Percentiles rank a stretch among this genome's conserved stretches.
These are phyloP conservation scores for Mizuhopecten yessoensis DNA, from an alignment of 1,140 invertebrate genomes.

Conservation along the genomic window DNA sequence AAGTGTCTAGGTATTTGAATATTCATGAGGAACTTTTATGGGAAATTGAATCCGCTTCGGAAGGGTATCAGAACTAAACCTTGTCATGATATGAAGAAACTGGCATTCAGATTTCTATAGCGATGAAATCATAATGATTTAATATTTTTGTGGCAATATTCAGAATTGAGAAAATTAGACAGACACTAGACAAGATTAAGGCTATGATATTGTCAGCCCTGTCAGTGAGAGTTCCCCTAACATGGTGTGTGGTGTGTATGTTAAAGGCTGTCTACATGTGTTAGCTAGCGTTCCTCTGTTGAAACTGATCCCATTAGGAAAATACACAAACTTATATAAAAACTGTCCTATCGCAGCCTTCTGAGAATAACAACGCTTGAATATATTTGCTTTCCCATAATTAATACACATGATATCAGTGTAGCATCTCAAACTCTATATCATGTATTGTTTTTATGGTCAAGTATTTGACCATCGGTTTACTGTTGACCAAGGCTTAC, in stretches of 20 bases:
- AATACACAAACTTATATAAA: slow-evolving; percentile 33
- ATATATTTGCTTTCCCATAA: neutral
- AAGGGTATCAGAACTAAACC: neutral
- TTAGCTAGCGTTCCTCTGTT: neutral
- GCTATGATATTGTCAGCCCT: neutral
- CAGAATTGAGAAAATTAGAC: neutral
- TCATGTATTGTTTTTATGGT: neutral
- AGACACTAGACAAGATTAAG: slow-evolving; percentile 1
- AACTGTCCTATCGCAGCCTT: neutral
- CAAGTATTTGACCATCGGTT: neutral
- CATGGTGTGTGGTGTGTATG: slow-evolving; percentile 30
- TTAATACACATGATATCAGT: neutral
- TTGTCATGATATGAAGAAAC: neutral
- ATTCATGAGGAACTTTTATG: neutral
- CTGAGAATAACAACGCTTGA: neutral
- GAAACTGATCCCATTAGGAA: neutral
- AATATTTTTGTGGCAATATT: slow-evolving; percentile 29
- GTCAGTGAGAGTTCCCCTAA: neutral
- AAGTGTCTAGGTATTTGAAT: neutral
- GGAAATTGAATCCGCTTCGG: neutral
- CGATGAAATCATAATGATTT: neutral
- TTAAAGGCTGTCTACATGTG: neutral
- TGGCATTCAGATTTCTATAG: neutral
- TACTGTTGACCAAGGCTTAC: neutral
- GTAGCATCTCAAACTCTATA: neutral